These are phyloP conservation scores for Ceratoteleas bidentatus DNA, from an alignment of 1,140 invertebrate genomes.

Conservation along the genomic window DNA sequence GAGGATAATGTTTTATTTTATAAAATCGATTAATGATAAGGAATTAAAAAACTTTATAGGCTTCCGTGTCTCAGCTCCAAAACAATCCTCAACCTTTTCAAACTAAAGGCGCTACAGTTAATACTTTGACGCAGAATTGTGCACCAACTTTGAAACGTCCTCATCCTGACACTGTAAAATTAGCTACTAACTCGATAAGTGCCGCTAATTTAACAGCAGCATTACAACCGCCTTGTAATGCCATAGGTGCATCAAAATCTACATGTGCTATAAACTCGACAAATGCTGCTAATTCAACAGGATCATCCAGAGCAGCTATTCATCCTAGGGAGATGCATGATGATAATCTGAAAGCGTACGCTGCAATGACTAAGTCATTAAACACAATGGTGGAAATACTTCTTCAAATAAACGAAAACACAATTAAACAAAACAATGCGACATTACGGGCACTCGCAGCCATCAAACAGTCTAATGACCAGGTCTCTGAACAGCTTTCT, in stretches of 20 bases:
- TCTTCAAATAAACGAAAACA: not conserved
- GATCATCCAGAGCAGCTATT: not conserved
- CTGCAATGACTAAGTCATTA: conserved; percentile 1
- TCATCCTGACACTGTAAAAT: not conserved
- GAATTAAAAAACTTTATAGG: not conserved
- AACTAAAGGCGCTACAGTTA: not conserved
- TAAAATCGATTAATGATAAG: too few relatives aligned
- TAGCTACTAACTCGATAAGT: not conserved
- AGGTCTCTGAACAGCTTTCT: not conserved
- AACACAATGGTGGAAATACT: not conserved
- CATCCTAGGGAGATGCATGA: not conserved
- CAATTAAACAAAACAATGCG: not conserved
- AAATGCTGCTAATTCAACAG: too few relatives aligned
- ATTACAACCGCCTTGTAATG: not conserved
- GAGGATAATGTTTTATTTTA: too few relatives aligned
- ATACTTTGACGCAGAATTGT: not conserved
- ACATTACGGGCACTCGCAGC: not conserved
- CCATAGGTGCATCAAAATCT: not conserved
- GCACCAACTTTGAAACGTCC: not conserved
- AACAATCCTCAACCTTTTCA: not conserved
- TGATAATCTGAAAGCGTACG: not conserved
- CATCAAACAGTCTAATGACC: not conserved
- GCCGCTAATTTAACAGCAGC: not conserved
- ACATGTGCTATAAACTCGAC: too few relatives aligned
- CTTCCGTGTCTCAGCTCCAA: not conserved